phyloP scores from a whole-genome alignment of 2,797 vertebrate genomes.

The Holocentrus rufus region DNA sequence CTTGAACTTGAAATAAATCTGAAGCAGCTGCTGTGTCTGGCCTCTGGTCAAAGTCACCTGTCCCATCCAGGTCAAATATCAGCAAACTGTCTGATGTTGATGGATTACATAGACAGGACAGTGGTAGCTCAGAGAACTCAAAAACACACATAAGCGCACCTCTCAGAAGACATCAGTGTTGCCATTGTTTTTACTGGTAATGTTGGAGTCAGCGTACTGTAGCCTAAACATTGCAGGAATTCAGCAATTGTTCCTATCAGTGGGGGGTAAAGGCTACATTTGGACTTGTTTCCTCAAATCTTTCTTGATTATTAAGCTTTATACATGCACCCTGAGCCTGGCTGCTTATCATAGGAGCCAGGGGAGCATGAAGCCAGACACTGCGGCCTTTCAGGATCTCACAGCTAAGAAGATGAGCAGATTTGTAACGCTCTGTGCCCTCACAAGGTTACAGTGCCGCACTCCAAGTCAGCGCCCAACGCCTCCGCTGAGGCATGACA shows the following conservation, averaged over 20 bases:
- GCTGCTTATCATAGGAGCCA: conserved; percentile 42
- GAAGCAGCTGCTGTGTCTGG: conserved; percentile 21
- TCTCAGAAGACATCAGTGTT: background rate
- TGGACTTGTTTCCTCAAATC: conserved; percentile 13
- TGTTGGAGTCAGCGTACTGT: too few relatives aligned
- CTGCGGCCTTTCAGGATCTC: conserved; percentile 47
- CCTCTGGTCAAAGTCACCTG: background rate
- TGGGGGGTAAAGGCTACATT: background rate
- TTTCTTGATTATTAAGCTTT: conserved; percentile 8
- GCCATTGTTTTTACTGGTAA: too few relatives aligned
- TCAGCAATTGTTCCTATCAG: too few relatives aligned
- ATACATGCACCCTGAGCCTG: conserved; percentile 10
- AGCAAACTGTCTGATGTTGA: background rate
- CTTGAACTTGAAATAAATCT: conserved; percentile 14
- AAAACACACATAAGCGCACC: background rate
- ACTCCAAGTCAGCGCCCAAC: conserved; percentile 40
- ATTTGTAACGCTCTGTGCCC: conserved; percentile 56
- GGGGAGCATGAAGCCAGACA: conserved; percentile 39
- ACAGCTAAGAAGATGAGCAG: conserved; percentile 56
- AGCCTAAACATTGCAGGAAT: too few relatives aligned
- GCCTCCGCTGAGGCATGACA: conserved; percentile 47
- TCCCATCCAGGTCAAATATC: background rate
- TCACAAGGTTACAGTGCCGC: conserved; percentile 68
- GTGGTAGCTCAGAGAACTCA: background rate
- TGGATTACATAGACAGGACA: background rate